Evolutionary conservation across 2,888 invertebrate genomes (phyloP), one percentile per base, ranked within the genome.

Genomic region (Shargacucullia verbasci): DNA sequence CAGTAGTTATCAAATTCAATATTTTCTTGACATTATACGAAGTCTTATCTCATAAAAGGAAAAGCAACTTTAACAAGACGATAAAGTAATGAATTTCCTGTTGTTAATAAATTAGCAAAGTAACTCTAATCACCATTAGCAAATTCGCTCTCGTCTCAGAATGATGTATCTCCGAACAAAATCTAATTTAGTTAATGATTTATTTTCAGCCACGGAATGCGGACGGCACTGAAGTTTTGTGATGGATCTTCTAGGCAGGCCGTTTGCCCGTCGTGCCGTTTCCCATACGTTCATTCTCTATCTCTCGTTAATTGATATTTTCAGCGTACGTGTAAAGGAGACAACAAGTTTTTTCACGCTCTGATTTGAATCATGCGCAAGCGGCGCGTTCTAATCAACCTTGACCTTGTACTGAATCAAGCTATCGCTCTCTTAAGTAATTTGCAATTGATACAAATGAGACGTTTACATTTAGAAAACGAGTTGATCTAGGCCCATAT

Each of bases 391-490:
- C 82, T 82, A 84, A 87, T 88, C 83, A 86, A 79, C 89, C 90
- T 89, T 91, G 91, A 90, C 91, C 91, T 91, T 91, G 90, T 81
- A 84, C 72, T 80, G 81, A 81, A 83, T 87, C 81, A 79, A 85
- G 81, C 85, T 87, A 79, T 79, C 78, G 74, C 68, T 76, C 77
- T 78, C 68, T 73, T 81, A 78, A 82, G 81, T 80, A 81, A 86
- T 87, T 85, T 79, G 85, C 83, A 80, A 80, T 83, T 74, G 71
- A 68, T 74, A 76, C 57, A 68, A 27, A 67, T 65, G 55, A 56
- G 54, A 66, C 50, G 49, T 47, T 47, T 60, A 52, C 48, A 40
- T 59, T 46, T 53, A 41, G 29, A 59, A 48, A 62, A 59, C 40
- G 47, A 52, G 58, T 56, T 53, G 37, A 33, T 37, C 53, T 29